Percentiles rank a stretch among this genome's conserved stretches.
Evolutionary conservation across 2,888 invertebrate species (phyloP).

Genomic region (Molanna angustata): DNA sequence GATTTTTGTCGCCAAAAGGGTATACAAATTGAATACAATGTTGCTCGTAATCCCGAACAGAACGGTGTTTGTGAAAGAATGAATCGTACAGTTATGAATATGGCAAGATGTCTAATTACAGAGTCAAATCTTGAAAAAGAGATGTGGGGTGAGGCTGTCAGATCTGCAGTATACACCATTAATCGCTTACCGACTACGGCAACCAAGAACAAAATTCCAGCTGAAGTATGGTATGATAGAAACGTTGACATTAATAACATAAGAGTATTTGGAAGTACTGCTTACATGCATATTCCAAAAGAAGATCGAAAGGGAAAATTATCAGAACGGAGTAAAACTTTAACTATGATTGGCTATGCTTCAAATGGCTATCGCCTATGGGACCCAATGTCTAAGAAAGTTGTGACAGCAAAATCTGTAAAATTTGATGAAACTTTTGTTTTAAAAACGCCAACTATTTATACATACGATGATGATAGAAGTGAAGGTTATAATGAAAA

Average conservation of each 20-base stretch:
- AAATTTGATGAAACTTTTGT: neutral
- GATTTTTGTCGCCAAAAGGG: slow-evolving; percentile 1
- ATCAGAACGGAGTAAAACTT: neutral
- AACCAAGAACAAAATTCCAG: neutral
- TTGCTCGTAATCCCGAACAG: neutral
- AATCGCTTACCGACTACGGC: neutral
- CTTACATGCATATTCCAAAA: neutral
- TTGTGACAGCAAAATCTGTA: neutral
- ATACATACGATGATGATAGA: no score
- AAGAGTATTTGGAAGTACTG: neutral
- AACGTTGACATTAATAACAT: neutral
- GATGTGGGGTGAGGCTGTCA: slow-evolving; percentile 4
- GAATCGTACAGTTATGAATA: neutral
- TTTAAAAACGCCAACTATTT: no score
- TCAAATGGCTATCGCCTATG: slow-evolving; percentile 1
- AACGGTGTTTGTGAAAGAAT: neutral
- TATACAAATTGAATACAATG: neutral
- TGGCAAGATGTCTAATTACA: neutral
- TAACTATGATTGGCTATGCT: slow-evolving; percentile 3
- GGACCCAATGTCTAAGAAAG: neutral
- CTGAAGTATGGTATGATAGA: neutral
- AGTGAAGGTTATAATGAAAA: no score
- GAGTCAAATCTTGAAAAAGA: neutral
- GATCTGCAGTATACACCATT: neutral
- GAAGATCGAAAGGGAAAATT: neutral